phyloP scores from a whole-genome alignment of 2,888 invertebrate species.

The Temnothorax unifasciatus region DNA sequence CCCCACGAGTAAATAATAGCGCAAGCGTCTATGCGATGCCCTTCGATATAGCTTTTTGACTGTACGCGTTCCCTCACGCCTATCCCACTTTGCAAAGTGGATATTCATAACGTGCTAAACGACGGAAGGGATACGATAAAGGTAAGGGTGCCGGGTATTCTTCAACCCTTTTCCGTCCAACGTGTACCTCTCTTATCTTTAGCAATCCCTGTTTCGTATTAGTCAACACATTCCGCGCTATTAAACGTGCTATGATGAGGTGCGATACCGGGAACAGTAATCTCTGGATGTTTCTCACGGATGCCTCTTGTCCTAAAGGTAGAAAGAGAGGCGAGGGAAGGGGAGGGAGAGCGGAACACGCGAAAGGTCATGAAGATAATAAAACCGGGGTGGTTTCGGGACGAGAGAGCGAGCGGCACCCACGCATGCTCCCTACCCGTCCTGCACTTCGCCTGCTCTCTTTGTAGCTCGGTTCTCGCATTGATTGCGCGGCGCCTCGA shows the following conservation, averaged over 20 bases:
- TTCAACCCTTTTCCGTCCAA: constrained; percentile 25
- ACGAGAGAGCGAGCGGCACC: constrained; percentile 38
- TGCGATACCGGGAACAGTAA: constrained; percentile 9
- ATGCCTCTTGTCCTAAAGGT: not conserved
- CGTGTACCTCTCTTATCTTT: constrained; percentile 26
- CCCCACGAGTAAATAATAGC: constrained; percentile 5
- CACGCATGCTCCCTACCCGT: constrained; percentile 58
- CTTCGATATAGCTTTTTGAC: constrained; percentile 1
- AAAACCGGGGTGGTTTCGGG: constrained; percentile 58
- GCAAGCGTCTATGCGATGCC: not conserved
- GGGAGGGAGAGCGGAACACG: not conserved
- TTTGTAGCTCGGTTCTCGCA: constrained; percentile 52
- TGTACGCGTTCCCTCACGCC: not conserved
- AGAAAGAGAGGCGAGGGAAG: constrained; percentile 32
- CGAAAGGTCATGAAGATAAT: constrained; percentile 63
- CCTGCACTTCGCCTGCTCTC: constrained; percentile 43
- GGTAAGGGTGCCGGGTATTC: not conserved
- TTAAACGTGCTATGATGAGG: constrained; percentile 28
- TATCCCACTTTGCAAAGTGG: not conserved
- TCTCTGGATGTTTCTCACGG: not conserved
- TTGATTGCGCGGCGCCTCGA: constrained; percentile 51
- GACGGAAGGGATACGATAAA: constrained; percentile 22
- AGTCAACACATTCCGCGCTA: constrained; percentile 18
- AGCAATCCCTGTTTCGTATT: constrained; percentile 23
- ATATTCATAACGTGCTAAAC: not conserved